These are phyloP conservation scores for Cantharis rufa DNA, from an alignment of 2,888 invertebrate genomes.

Conservation along the genomic window DNA sequence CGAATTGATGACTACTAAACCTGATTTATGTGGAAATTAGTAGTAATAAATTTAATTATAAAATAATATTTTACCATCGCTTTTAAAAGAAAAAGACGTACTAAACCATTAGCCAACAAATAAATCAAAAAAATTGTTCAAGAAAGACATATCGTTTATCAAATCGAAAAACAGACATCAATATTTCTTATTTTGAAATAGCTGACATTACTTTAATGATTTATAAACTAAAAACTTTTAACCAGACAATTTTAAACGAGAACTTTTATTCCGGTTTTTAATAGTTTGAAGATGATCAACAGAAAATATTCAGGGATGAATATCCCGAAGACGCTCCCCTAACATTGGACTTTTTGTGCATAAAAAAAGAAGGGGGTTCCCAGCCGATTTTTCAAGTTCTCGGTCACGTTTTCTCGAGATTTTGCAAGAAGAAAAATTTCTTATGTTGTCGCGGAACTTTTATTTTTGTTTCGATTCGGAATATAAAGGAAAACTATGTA, in stretches of 20 bases:
- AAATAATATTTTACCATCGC: neutral
- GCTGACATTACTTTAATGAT: neutral
- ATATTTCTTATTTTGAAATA: neutral
- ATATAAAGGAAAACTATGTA: no score
- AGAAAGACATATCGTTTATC: neutral
- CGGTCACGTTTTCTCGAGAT: no score
- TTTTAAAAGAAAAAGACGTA: neutral
- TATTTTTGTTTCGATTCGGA: no score
- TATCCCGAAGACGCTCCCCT: no score
- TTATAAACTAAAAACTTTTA: neutral
- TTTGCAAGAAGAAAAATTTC: no score
- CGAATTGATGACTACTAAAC: neutral
- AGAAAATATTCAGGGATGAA: neutral
- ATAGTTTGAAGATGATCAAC: neutral
- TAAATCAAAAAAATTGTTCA: neutral
- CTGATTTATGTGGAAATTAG: neutral
- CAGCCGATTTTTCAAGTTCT: no score
- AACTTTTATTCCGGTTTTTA: neutral
- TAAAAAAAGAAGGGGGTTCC: no score
- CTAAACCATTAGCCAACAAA: neutral
- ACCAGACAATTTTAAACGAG: neutral
- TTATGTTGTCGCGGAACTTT: no score
- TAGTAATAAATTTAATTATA: neutral
- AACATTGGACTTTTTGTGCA: no score
- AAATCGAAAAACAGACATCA: neutral